Evolutionary conservation across 2,888 invertebrate genomes (phyloP), one percentile per base, ranked within the genome.

Genomic region (Cryptophagus acutangulus): DNA sequence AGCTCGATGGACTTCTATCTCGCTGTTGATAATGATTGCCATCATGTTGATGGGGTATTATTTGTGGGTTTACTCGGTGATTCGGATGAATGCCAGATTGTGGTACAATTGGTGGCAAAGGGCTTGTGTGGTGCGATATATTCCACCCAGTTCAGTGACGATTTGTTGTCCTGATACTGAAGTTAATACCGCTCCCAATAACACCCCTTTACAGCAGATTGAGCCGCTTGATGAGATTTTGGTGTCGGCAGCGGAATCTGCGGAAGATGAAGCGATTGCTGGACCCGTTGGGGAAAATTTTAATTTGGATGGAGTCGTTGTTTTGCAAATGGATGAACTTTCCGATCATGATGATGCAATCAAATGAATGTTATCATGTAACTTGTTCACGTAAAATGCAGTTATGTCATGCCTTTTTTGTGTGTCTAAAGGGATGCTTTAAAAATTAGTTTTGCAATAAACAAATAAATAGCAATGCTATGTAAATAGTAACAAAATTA

Each of bases 51-150:
- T 73, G 44, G 74, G 74, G 1, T 75, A 73, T 51, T 69, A 73
- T 47, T 58, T 74, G 35, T 76, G 75, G 75, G 67, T 72, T 29
- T 72, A 71, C 48, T 66, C 73, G 38, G 68, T 72, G 1, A 63
- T 74, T 9, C 64, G 73, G 45, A 62, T 73, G 62, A 71, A 75
- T 52, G 69, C 72, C 12, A 62, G 68, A 41, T 64, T 73, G 47
- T 76, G 75, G 74, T 74, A 72, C 55, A 70, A 70, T 48, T 76
- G 74, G 73, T 75, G 75, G 74, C 74, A 74, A 50, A 67, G 73
- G 36, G 72, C 72, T 38, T 74, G 71, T 47, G 64, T 67, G 34
- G 75, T 76, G 17, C 63, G 67, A 46, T 66, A 72, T 36, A 58
- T 69, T 36, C 56, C 67, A 13, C 64, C 67, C 9, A 52, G 38